Base-by-base conservation (phyloP, 2,888 invertebrate genomes). In the Andrena fulva region DNA sequence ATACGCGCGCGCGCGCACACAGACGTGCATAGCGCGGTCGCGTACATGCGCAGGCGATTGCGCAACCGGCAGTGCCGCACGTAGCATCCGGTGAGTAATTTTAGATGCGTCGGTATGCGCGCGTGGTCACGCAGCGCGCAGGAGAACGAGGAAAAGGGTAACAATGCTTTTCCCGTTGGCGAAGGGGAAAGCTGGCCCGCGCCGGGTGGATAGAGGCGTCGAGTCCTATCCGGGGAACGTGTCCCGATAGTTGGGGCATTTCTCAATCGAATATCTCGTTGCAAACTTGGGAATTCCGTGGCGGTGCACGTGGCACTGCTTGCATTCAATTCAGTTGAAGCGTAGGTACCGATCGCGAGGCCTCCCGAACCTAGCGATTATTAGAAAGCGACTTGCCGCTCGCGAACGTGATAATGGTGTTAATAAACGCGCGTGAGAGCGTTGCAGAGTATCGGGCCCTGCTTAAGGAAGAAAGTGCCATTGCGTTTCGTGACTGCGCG, bases 71-170 rank as follows among this genome's bases (percentile, higher is more conserved):
- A 85, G 83, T 80, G 72, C 64, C 68, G 77, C 82, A 84, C 82
- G 84, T 86, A 79, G 86, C 89, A 89, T 89, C 89, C 89, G 89
- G 89, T 89, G 85, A 85, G 82, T 89, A 88, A 89, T 89, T 85
- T 89, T 86, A 89, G 84, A 82, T 80, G 79, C 81, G 67, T 80
- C 71, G 82, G 72, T 77, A 80, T 79, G 85, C 77, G 72, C 70
- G 78, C 78, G 69, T 62, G 78, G 72, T 78, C 68, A 75, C 56
- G 71, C 73, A 59, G 54, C 48, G 56, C 7, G 27, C 62, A 67
- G 42, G 59, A 73, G 56, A 29, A 62, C 62, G 73, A 73, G 71
- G 77, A 85, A 81, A 85, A 80, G 73, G 76, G 73, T 79, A 80
- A 78, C 76, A 73, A 84, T 87, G 73, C 74, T 81, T 80, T 81